Evolutionary conservation across 2,888 invertebrate genomes (phyloP).

Genomic region (Pammene fasciana): DNA sequence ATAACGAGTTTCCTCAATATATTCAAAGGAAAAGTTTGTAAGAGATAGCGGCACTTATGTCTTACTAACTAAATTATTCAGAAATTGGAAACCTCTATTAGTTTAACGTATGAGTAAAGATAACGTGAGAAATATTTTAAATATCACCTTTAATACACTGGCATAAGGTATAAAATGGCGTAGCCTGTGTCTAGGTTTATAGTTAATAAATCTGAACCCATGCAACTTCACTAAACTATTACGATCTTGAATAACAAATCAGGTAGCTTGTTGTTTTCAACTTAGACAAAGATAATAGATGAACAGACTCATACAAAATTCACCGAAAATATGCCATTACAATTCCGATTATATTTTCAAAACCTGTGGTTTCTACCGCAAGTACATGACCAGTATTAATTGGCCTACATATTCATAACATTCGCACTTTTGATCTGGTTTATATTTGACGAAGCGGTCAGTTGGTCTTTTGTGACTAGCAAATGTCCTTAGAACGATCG

Average conservation of each 20-base stretch:
- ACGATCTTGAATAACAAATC: neutral
- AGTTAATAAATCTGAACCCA: neutral
- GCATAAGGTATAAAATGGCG: neutral
- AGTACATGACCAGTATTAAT: too few species aligned
- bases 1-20: slow-evolving; percentile 37
- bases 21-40: slow-evolving; percentile 37
- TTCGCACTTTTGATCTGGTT: too few species aligned
- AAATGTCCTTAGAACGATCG: too few species aligned
- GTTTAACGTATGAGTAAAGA: neutral
- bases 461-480: too few species aligned
- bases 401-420: too few species aligned
- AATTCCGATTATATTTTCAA: too few species aligned
- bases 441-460: too few species aligned
- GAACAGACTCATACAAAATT: too few species aligned
- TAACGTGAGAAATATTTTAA: neutral
- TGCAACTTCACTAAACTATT: neutral
- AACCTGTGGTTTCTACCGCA: too few species aligned
- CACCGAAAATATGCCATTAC: too few species aligned
- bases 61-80: slow-evolving; percentile 8
- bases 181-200: neutral
- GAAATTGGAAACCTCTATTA: slow-evolving; percentile 2
- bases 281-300: neutral
- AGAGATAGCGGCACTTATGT: slow-evolving; percentile 16
- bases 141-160: neutral
- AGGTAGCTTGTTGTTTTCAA: neutral